Conservation (phyloP, 2,888 invertebrate species). For the Phorcus lineatus region DNA sequence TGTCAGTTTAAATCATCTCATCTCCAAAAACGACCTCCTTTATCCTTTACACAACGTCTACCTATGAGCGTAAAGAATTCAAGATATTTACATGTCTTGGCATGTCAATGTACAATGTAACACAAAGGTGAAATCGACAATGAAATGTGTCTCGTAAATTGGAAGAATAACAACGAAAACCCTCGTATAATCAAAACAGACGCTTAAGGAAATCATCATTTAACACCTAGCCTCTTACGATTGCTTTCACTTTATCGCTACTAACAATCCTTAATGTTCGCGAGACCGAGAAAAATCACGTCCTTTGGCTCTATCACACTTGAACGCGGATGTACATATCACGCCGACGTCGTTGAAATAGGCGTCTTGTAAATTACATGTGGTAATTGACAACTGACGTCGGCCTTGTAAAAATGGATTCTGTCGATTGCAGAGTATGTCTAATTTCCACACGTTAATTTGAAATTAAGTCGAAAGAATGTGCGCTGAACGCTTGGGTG, state of each 20-base stretch:
- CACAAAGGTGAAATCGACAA: not conserved
- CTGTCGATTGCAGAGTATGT: not conserved
- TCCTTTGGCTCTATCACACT: not conserved
- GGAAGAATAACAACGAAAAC: not conserved
- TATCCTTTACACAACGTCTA: no score
- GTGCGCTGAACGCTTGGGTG: not conserved
- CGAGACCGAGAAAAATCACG: not conserved
- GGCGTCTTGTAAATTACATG: conserved; percentile 3
- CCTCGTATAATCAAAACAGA: not conserved
- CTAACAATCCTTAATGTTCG: conserved; percentile 4
- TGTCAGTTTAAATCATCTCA: no score
- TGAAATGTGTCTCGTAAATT: conserved; percentile 2
- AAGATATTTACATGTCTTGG: no score
- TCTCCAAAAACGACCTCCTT: no score
- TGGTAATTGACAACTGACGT: conserved; percentile 6
- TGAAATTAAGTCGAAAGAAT: conserved; percentile 16
- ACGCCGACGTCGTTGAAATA: not conserved
- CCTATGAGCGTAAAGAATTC: no score
- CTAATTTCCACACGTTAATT: conserved; percentile 11
- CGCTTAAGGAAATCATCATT: no score
- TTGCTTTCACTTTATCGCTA: not conserved
- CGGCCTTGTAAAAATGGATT: conserved; percentile 3
- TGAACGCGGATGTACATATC: conserved; percentile 15
- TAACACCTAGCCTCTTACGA: not conserved
- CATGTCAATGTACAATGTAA: no score